Evolutionary conservation across 1,140 invertebrate genomes (phyloP), one percentile per base, ranked within the genome.

Genomic region (Tenebrio molitor): DNA sequence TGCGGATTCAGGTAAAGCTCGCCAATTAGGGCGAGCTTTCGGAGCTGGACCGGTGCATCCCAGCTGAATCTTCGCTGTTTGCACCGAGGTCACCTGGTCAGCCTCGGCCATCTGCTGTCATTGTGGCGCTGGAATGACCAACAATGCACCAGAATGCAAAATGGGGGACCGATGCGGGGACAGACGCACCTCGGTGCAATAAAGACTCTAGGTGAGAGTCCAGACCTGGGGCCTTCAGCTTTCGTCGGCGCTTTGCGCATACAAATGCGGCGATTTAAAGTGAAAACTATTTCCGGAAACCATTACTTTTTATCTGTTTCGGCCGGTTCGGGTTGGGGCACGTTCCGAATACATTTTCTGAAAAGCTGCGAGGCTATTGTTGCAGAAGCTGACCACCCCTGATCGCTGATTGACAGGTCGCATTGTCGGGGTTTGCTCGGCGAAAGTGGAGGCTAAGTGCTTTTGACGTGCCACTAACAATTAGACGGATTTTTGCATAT

Each of bases 41-140:
- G 46, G 7, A 39, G 12, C 36, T 10, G 29, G 10, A 39, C 7
- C 36, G 36, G 1, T 29, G 50, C 50, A 58, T 58, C 19, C 69
- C 58, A 71, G 58, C 41, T 71, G 58, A 65, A 65, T 65, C 19
- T 64, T 46, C 42, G 5, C 12, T 71, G 69, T 72, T 71, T 74
- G 65, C 72, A 76, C 66, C 69, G 14, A 68, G 73, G 62, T 79
- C 78, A 79, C 76, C 78, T 79, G 78, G 78, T 78, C 78, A 78
- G 69, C 63, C 33, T 34, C 41, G 69, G 62, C 76, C 78, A 79
- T 79, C 78, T 79, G 78, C 78, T 79, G 76, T 79, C 78, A 78
- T 78, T 79, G 78, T 79, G 76, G 78, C 76, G 78, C 78, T 75
- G 78, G 78, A 77, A 78, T 78, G 75, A 78, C 76, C 76, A 42